Evolutionary conservation across 2,888 invertebrate species (phyloP), one percentile per base, ranked within the genome.

Genomic region (Schizotus pectinicornis): DNA sequence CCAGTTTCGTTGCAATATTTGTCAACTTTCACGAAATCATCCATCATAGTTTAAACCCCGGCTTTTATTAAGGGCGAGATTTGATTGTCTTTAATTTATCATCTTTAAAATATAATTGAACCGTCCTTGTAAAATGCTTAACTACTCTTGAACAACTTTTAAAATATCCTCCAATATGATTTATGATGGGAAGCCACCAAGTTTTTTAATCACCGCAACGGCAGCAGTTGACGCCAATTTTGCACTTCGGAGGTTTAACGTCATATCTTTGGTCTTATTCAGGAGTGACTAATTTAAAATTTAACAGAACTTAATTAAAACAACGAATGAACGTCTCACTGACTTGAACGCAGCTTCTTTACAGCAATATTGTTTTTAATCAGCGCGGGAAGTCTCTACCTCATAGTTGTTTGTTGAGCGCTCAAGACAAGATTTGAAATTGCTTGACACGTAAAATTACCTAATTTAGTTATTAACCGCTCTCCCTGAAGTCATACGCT

Each of bases 31-130:
- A 5, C 11, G 33, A 36, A 36, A 32, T 52, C 52, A 52, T 52
- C 52, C 41, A 52, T 52, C 52, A 52, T 43, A 33, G 41, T 52
- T 43, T 43, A 34, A 12, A 32, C 34, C 34, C 11, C 9, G 30
- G 60, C 63, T 62, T 65, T 66, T 66, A 65, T 63, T 62, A 63
- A 62, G 61, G 62, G 62, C 63, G 61, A 61, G 53, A 65, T 68
- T 65, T 65, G 66, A 68, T 63, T 63, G 64, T 55, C 46, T 41
- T 63, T 65, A 64, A 69, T 68, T 69, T 67, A 69, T 69, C 69
- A 68, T 68, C 64, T 67, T 67, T 65, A 61, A 66, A 62, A 59
- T 64, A 62, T 67, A 69, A 69, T 69, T 69, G 68, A 65, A 67
- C 64, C 61, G 67, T 60, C 63, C 67, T 63, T 66, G 65, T 65